phyloP scores from a whole-genome alignment of 2,797 vertebrate genomes.

The Peromyscus aztecus region DNA sequence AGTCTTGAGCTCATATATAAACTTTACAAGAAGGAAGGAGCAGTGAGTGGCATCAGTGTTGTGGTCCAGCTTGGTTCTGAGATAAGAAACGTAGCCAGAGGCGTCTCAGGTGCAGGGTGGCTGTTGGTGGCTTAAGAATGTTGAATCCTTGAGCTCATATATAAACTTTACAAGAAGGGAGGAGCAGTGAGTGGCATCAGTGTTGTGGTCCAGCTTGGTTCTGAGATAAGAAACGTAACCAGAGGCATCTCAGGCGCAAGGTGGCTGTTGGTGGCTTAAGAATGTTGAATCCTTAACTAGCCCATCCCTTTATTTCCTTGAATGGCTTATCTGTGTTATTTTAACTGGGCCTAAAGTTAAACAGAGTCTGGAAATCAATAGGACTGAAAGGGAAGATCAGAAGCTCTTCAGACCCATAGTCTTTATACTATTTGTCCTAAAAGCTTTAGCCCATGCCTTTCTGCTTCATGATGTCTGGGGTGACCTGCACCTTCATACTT shows the following conservation, averaged over 20 bases:
- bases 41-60: not conserved
- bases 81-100: not conserved
- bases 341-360: not conserved
- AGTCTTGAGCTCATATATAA: not conserved
- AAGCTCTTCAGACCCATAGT: not conserved
- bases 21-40: not conserved
- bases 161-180: not conserved
- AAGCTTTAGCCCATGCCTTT: not conserved
- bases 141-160: not conserved
- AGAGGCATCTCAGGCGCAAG: not conserved
- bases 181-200: not conserved
- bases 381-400: not conserved
- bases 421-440: not conserved
- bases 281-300: not conserved
- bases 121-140: not conserved
- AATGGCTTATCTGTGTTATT: not conserved
- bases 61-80: not conserved
- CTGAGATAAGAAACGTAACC: not conserved
- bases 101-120: not conserved
- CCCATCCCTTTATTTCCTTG: not conserved
- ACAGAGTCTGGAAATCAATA: not conserved
- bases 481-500: rapidly evolving
- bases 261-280: not conserved
- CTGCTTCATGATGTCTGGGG: not conserved
- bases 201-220: not conserved